phyloP scores from a whole-genome alignment of 1,140 invertebrate genomes.

The Lerema accius region DNA sequence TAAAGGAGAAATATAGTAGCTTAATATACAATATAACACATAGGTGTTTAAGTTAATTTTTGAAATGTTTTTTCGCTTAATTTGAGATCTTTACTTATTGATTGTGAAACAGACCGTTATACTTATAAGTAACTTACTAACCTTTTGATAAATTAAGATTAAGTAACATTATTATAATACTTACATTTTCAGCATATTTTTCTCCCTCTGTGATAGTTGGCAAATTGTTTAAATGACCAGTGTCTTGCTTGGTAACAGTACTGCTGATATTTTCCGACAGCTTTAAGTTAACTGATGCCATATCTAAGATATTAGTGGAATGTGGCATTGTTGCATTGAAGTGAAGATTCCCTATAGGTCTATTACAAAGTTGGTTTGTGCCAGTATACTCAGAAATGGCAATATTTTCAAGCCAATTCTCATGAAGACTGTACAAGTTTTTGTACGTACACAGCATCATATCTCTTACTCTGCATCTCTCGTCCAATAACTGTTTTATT shows the following conservation, averaged over 20 bases:
- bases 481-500: slow-evolving; percentile 89
- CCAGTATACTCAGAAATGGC: slow-evolving; percentile 69
- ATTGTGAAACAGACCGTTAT: too few species aligned
- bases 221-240: slow-evolving; percentile 66
- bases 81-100: too few species aligned
- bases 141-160: too few species aligned
- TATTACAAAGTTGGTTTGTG: slow-evolving; percentile 59
- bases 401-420: slow-evolving; percentile 77
- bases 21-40: too few species aligned
- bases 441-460: slow-evolving; percentile 88
- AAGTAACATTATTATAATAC: too few species aligned
- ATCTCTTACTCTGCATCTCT: slow-evolving; percentile 87
- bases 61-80: too few species aligned
- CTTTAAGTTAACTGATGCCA: slow-evolving; percentile 76
- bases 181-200: slow-evolving; percentile 71
- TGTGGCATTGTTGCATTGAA: slow-evolving; percentile 74
- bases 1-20: too few species aligned
- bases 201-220: slow-evolving; percentile 71
- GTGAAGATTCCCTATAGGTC: slow-evolving; percentile 75
- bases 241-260: slow-evolving; percentile 70
- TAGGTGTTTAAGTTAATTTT: too few species aligned
- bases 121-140: too few species aligned
- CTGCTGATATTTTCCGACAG: slow-evolving; percentile 78
- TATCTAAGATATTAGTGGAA: slow-evolving; percentile 76
- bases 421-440: slow-evolving; percentile 82